Conservation (phyloP, 2,888 invertebrate genomes). For the Trissolcus japonicus region DNA sequence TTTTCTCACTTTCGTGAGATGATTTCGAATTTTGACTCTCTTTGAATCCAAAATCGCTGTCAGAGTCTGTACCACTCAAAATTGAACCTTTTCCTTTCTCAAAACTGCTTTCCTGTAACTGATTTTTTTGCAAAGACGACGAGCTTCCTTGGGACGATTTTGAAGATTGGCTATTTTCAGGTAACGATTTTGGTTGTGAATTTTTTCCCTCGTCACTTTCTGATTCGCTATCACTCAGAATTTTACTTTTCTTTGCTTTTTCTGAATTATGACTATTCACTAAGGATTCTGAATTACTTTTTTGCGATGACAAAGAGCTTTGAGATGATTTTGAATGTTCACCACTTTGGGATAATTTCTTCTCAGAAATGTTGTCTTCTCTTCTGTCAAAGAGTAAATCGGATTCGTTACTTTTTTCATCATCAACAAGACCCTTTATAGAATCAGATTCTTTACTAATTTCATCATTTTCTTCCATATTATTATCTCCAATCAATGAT, state of each 20-base stretch:
- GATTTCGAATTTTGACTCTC: not conserved
- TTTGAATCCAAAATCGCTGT: not conserved
- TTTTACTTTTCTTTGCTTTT: too few relatives aligned
- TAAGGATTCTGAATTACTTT: too few relatives aligned
- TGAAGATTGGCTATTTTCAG: not conserved
- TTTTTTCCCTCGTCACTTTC: not conserved
- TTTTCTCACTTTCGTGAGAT: not conserved
- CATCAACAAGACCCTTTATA: not conserved
- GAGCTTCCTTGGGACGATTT: not conserved
- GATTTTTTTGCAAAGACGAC: too few relatives aligned
- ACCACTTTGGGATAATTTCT: not conserved
- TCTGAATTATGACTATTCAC: too few relatives aligned
- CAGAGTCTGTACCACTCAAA: conserved; percentile 1
- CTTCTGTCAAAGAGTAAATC: not conserved
- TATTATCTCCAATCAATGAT: not conserved
- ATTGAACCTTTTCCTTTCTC: not conserved
- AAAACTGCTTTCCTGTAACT: not conserved
- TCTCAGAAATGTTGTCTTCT: not conserved
- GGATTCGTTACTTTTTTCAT: not conserved
- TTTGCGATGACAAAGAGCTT: too few relatives aligned
- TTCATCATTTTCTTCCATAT: not conserved
- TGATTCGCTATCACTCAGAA: too few relatives aligned
- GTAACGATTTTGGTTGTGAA: too few relatives aligned
- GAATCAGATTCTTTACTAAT: not conserved
- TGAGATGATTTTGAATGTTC: too few relatives aligned